Evolutionary conservation across 2,888 invertebrate genomes (phyloP).

Genomic region (Agrochola circellaris): DNA sequence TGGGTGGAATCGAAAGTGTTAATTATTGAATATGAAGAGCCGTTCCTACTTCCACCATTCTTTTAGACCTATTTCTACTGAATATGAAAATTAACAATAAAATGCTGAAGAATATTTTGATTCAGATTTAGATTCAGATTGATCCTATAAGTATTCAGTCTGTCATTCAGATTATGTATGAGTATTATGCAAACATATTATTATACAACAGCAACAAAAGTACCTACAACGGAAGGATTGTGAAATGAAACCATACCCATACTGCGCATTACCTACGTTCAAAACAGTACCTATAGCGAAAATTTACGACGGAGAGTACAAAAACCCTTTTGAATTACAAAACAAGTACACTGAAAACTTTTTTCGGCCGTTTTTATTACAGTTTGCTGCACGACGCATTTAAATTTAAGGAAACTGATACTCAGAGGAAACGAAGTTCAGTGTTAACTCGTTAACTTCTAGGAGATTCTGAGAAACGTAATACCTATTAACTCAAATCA

Average conservation of each 20-base stretch:
- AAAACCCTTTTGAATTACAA: slow-evolving; percentile 35
- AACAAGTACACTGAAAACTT: slow-evolving; percentile 17
- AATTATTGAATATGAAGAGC: not conserved
- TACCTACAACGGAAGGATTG: slow-evolving; percentile 28
- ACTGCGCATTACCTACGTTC: not conserved
- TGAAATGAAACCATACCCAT: slow-evolving; percentile 26
- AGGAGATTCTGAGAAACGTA: slow-evolving; percentile 40
- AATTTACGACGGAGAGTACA: slow-evolving; percentile 7
- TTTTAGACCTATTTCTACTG: not conserved
- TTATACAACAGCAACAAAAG: slow-evolving; percentile 38
- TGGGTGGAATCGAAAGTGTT: not conserved
- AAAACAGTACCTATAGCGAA: slow-evolving; percentile 9
- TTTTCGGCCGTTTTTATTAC: slow-evolving; percentile 16
- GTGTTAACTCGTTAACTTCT: slow-evolving; percentile 11
- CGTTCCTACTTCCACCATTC: not conserved
- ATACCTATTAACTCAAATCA: slow-evolving; percentile 48
- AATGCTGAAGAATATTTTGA: not conserved
- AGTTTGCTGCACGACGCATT: not conserved
- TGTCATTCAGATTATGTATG: slow-evolving; percentile 28
- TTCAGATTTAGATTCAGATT: too few relatives aligned
- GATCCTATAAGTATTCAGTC: slow-evolving; percentile 8
- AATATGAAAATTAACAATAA: not conserved
- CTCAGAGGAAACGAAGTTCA: not conserved
- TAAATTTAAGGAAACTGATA: too few relatives aligned
- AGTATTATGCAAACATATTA: slow-evolving; percentile 42